phyloP scores from a whole-genome alignment of 2,113 vertebrate genomes.

The Gadus chalcogrammus region DNA sequence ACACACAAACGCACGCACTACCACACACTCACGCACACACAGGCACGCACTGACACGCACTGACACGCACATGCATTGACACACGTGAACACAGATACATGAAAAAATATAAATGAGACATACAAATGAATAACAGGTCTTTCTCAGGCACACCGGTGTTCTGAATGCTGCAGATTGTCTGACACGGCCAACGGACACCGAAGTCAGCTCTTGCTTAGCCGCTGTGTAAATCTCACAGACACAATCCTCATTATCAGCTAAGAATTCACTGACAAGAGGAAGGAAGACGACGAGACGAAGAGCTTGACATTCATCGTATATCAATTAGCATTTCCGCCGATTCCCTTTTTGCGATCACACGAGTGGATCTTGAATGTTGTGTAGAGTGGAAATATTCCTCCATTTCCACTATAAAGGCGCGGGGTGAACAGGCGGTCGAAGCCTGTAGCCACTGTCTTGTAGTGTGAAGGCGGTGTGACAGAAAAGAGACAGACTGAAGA shows the following conservation, averaged over 20 bases:
- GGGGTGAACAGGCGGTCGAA: slow-evolving; percentile 38
- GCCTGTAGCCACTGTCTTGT: slow-evolving; percentile 30
- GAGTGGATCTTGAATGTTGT: slow-evolving; percentile 6
- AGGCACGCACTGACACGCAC: not conserved
- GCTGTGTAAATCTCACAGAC: too few relatives aligned
- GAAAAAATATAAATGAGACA: not conserved
- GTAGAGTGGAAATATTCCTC: slow-evolving; percentile 32
- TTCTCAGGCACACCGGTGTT: too few relatives aligned
- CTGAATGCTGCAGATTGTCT: too few relatives aligned
- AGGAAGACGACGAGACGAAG: too few relatives aligned
- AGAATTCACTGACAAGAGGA: too few relatives aligned
- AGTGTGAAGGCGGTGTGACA: slow-evolving; percentile 16
- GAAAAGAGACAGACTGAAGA: slow-evolving; percentile 20
- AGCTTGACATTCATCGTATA: too few relatives aligned
- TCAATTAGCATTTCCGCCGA: not conserved
- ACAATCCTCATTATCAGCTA: too few relatives aligned
- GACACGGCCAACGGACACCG: too few relatives aligned
- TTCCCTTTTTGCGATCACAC: not conserved
- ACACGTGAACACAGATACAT: not conserved
- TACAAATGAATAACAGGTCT: too few relatives aligned
- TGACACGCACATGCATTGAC: not conserved
- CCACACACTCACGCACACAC: slow-evolving; percentile 20
- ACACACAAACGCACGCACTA: slow-evolving; percentile 6
- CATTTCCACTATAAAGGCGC: slow-evolving; percentile 56
- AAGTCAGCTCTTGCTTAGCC: too few relatives aligned